phyloP scores from a whole-genome alignment of 2,888 invertebrate species.

The Platypus cylindrus region DNA sequence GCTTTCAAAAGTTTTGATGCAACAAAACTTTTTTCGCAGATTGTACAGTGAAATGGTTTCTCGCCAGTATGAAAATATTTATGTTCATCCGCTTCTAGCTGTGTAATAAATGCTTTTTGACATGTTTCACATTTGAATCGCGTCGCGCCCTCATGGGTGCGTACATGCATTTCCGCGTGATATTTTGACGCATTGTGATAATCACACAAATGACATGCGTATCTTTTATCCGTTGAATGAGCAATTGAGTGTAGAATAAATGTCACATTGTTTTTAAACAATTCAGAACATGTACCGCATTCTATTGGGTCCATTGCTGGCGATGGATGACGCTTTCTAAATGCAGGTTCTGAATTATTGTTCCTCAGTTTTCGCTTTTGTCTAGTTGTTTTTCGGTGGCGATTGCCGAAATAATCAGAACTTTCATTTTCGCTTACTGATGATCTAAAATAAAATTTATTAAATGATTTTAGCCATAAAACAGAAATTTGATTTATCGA shows the following conservation, averaged over 20 bases:
- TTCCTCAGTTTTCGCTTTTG: too few relatives aligned
- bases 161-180: constrained; percentile 30
- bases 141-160: constrained; percentile 34
- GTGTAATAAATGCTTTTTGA: not conserved
- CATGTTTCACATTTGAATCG: constrained; percentile 37
- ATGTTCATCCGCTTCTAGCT: constrained; percentile 37
- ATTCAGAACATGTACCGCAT: constrained; percentile 26
- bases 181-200: constrained; percentile 26
- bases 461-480: too few relatives aligned
- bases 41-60: constrained; percentile 36
- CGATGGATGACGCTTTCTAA: constrained; percentile 3
- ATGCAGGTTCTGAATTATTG: constrained; percentile 7
- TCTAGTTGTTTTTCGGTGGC: not conserved
- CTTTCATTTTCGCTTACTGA: too few relatives aligned
- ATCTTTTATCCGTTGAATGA: constrained; percentile 24
- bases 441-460: too few relatives aligned
- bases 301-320: constrained; percentile 25
- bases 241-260: constrained; percentile 26
- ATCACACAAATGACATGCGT: constrained; percentile 27
- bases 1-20: constrained; percentile 39
- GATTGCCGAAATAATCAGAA: not conserved
- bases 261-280: constrained; percentile 25
- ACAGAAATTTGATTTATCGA: too few relatives aligned
- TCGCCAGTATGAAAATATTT: too few relatives aligned
- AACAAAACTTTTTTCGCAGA: constrained; percentile 42